Evolutionary conservation across 2,113 vertebrate genomes (phyloP).

Genomic region (Pelobates fuscus): DNA sequence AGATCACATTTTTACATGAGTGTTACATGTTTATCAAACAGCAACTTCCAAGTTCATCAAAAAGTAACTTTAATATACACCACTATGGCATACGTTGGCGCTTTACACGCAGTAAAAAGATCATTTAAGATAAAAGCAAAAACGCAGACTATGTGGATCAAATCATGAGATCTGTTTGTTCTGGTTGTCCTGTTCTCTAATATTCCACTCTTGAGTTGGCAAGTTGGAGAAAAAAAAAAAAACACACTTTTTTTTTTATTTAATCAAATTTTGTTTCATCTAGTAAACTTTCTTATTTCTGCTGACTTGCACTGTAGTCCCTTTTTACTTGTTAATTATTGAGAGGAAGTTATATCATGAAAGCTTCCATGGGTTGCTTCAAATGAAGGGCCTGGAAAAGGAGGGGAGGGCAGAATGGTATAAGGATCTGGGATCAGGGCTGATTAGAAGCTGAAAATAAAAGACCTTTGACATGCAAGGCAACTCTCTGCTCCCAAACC

Average conservation of each 20-base stretch:
- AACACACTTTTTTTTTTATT: background rate
- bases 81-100: background rate
- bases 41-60: no score
- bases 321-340: slow-evolving; percentile 36
- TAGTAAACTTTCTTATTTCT: slow-evolving; percentile 11
- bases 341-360: slow-evolving; percentile 35
- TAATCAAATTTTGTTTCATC: background rate
- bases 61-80: background rate
- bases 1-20: no score
- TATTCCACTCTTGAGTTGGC: background rate
- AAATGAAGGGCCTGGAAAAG: slow-evolving; percentile 25
- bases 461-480: background rate
- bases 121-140: no score
- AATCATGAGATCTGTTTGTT: background rate
- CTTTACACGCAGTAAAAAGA: no score
- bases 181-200: no score
- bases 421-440: slow-evolving; percentile 18
- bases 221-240: slow-evolving; percentile 2
- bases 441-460: slow-evolving; percentile 17
- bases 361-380: slow-evolving; percentile 13
- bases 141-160: no score
- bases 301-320: slow-evolving; percentile 27
- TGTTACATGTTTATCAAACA: background rate
- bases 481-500: background rate
- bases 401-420: slow-evolving; percentile 11